These are phyloP conservation scores for Donacobius atricapilla DNA, from an alignment of 2,113 vertebrate genomes.

Conservation along the genomic window DNA sequence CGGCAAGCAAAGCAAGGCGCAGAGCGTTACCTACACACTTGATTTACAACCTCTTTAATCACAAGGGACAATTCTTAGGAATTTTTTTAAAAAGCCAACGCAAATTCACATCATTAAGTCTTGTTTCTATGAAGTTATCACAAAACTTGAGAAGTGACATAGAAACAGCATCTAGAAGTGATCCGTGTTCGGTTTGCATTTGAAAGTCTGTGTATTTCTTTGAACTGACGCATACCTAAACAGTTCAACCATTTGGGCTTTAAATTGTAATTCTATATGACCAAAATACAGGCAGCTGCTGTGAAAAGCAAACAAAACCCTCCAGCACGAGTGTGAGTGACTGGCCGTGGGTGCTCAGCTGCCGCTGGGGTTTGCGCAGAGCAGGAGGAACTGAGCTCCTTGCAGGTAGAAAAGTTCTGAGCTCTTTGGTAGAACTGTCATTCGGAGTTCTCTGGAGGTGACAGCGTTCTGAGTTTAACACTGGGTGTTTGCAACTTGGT, in stretches of 20 bases:
- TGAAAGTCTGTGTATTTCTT: neutral
- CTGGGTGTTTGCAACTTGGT: neutral
- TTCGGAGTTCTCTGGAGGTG: neutral
- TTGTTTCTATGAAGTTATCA: neutral
- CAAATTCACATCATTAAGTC: neutral
- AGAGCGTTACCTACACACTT: slow-evolving; percentile 8
- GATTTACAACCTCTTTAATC: slow-evolving; percentile 67
- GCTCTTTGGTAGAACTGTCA: neutral
- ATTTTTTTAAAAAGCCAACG: neutral
- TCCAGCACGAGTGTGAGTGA: neutral
- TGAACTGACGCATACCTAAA: neutral
- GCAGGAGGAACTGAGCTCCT: neutral
- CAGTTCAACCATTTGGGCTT: neutral
- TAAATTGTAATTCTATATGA: neutral
- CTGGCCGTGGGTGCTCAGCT: neutral
- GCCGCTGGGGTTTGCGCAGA: neutral
- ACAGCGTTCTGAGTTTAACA: neutral
- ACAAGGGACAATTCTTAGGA: neutral
- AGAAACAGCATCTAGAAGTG: neutral
- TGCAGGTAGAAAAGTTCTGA: neutral
- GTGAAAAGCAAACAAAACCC: neutral
- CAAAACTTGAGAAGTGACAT: neutral
- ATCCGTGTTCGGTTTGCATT: neutral
- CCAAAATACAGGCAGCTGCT: neutral
- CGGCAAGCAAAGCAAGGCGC: neutral